A percentile compares a stretch with the other conserved stretches of the same genome.
Conservation (phyloP, 2,113 vertebrate species). For the Centropus bengalensis region DNA sequence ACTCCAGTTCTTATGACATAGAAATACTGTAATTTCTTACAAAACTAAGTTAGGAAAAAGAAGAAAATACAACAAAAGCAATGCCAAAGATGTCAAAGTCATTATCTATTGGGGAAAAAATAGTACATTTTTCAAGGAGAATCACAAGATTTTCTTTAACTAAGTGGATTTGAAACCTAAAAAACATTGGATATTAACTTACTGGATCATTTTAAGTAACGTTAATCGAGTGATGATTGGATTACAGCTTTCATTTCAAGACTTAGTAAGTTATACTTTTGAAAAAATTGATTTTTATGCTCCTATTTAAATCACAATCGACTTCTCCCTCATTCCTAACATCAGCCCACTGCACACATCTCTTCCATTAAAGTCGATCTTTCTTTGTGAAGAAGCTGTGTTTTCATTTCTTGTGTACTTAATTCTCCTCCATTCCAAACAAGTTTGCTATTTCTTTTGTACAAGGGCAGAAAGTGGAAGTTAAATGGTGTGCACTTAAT, state of each 20-base stretch:
- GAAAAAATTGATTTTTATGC: not conserved
- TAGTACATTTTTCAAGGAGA: not conserved
- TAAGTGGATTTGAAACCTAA: not conserved
- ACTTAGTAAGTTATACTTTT: not conserved
- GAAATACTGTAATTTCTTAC: not conserved
- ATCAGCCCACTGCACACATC: not conserved
- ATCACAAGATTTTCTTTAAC: not conserved
- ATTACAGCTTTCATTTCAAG: not conserved
- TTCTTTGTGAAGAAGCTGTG: not conserved
- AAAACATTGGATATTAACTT: not conserved
- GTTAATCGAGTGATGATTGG: not conserved
- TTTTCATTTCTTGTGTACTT: not conserved
- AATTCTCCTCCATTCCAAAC: not conserved
- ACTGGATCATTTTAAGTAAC: not conserved
- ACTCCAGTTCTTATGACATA: not conserved
- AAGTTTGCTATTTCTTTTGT: not conserved
- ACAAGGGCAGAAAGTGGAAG: not conserved
- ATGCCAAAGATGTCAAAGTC: not conserved
- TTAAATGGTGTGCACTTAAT: not conserved
- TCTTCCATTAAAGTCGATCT: not conserved
- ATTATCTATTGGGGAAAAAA: not conserved
- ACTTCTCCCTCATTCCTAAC: not conserved
- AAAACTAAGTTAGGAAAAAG: not conserved
- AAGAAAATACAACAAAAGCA: not conserved
- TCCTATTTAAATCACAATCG: not conserved